These are phyloP conservation scores for Stictonetta naevosa DNA, from an alignment of 2,113 vertebrate genomes.

Conservation along the genomic window DNA sequence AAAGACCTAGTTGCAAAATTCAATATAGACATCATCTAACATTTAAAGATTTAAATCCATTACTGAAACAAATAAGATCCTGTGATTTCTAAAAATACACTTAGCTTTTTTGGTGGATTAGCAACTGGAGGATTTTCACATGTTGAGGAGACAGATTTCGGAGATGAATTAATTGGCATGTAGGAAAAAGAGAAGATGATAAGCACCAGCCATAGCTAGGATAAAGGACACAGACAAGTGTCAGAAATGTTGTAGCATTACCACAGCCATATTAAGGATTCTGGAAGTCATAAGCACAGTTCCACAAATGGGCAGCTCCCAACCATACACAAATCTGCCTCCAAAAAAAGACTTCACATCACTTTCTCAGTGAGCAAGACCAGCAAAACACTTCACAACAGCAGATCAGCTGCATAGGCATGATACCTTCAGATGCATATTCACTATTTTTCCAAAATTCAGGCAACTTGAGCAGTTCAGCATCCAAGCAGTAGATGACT, in stretches of 20 bases:
- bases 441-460: background rate
- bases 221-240: background rate
- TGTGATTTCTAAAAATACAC: background rate
- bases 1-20: background rate
- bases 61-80: background rate
- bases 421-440: background rate
- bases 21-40: background rate
- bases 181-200: background rate
- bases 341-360: background rate
- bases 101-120: background rate
- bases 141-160: background rate
- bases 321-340: background rate
- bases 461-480: background rate
- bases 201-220: background rate
- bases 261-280: background rate
- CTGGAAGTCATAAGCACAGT: background rate
- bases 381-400: background rate
- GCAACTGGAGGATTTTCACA: constrained; percentile 4
- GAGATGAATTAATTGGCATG: background rate
- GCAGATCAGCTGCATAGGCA: background rate
- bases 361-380: background rate
- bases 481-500: background rate
- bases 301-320: background rate
- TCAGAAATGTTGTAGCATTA: background rate
- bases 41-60: background rate